Conservation (phyloP, 2,113 vertebrate genomes). For the Xerus inauris region DNA sequence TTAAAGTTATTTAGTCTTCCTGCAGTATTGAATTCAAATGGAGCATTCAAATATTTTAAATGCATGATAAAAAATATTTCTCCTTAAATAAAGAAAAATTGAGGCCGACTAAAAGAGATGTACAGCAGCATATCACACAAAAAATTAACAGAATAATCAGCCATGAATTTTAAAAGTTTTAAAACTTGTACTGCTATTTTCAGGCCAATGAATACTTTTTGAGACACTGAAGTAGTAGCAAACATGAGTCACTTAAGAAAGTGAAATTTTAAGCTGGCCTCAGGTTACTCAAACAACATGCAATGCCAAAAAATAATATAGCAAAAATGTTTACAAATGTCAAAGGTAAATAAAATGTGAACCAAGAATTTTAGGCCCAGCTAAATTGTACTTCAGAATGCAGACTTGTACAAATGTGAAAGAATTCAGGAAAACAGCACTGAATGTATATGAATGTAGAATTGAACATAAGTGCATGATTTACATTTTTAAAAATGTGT, state of each 20-base stretch:
- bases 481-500: background rate
- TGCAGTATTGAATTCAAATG: background rate
- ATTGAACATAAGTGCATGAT: background rate
- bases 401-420: background rate
- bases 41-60: background rate
- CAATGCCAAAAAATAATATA: background rate
- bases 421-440: background rate
- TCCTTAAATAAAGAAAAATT: background rate
- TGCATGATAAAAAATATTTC: background rate
- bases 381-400: background rate
- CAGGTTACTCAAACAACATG: background rate
- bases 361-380: background rate
- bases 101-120: background rate
- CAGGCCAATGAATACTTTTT: background rate
- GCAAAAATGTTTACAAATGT: background rate
- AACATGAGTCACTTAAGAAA: background rate
- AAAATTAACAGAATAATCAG: constrained; percentile 1
- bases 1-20: background rate
- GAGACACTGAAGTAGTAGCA: background rate
- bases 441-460: background rate
- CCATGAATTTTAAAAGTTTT: background rate
- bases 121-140: accelerated
- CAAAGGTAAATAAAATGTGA: constrained; percentile 6
- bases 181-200: background rate
- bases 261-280: background rate